Base-by-base conservation (phyloP, 2,888 invertebrate species). In the Ectemnius cavifrons region DNA sequence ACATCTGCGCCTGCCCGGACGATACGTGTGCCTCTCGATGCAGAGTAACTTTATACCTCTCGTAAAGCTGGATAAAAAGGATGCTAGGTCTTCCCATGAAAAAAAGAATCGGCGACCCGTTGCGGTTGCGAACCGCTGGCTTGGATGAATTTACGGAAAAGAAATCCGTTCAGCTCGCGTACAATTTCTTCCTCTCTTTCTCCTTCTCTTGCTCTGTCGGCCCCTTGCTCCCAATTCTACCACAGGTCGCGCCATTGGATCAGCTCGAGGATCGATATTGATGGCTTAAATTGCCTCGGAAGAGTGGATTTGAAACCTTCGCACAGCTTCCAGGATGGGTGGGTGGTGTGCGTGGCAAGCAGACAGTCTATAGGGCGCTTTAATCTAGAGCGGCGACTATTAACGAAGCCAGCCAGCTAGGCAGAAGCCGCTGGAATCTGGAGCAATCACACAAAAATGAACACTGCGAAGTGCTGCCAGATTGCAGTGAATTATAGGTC, bases 31-130 rank as follows among this genome's bases (percentile, higher is more conserved):
- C 37, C 57, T 62, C 62, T 64, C 37, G 37, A 37, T 37, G 37
- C 69, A 69, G 67, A 0, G 76, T 74, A 81, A 80, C 68, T 67
- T 74, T 79, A 79, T 59, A 58, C 71, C 56, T 60, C 13, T 46
- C 49, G 47, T 58, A 65, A 73, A 64, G 64, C 72, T 63, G 16
- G 20, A 8, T 49, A 74, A 71, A 81, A 81, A 71, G 56, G 70
- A 27, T 71, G 52, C 67, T 23, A 20, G 20, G 73, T 67, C 73
- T 72, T 68, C 68, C 57, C 74, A 68, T 60, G 77, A 77, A 63
- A 75, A 61, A 71, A 61, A 52, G 67, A 68, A 67, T 71, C 27
- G 52, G 16, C 16, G 52, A 52, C 57, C 60, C 47, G 47, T 68
- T 37, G 37, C 37, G 37, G 37, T 37, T 37, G 37, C 37, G 37